These are phyloP conservation scores for Oscarella lobularis DNA, from an alignment of 37 sponge, comb jelly and placozoan genomes.

Conservation along the genomic window DNA sequence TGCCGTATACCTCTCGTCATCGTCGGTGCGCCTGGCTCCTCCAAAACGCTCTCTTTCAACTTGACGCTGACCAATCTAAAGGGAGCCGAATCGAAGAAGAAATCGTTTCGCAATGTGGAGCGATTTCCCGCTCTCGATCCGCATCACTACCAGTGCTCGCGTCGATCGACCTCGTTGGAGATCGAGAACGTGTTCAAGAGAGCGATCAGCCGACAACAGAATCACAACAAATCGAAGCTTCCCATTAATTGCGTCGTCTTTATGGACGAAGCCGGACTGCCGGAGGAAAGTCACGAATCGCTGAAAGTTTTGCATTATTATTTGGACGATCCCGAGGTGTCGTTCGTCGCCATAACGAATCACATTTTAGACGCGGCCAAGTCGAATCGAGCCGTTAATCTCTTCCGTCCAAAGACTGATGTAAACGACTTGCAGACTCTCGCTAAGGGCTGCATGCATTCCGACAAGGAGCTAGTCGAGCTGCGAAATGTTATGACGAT, in stretches of 20 bases:
- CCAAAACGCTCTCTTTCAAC: constrained; percentile 87
- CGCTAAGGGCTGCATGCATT: constrained; percentile 45
- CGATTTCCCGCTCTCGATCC: constrained; percentile 64
- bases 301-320: constrained; percentile 76
- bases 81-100: constrained; percentile 50
- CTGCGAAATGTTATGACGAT: constrained; percentile 6
- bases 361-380: constrained; percentile 90
- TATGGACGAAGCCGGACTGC: constrained; percentile 94
- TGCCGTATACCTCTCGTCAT: constrained; percentile 78
- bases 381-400: constrained; percentile 75
- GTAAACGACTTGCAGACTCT: constrained; percentile 42
- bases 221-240: neutral
- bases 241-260: constrained; percentile 38
- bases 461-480: constrained; percentile 39
- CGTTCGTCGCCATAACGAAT: constrained; percentile 87
- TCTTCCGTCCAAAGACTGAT: constrained; percentile 53
- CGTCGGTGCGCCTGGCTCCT: constrained; percentile 81
- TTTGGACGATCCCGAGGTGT: constrained; percentile 73
- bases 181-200: constrained; percentile 76
- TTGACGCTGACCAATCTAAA: constrained; percentile 66
- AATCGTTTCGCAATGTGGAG: constrained; percentile 29
- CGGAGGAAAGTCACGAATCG: constrained; percentile 74
- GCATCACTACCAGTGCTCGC: constrained; percentile 81
- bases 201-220: constrained; percentile 65
- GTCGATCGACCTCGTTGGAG: constrained; percentile 67